Base-by-base conservation (phyloP, 2,113 vertebrate species). In the Montifringilla adamsi region DNA sequence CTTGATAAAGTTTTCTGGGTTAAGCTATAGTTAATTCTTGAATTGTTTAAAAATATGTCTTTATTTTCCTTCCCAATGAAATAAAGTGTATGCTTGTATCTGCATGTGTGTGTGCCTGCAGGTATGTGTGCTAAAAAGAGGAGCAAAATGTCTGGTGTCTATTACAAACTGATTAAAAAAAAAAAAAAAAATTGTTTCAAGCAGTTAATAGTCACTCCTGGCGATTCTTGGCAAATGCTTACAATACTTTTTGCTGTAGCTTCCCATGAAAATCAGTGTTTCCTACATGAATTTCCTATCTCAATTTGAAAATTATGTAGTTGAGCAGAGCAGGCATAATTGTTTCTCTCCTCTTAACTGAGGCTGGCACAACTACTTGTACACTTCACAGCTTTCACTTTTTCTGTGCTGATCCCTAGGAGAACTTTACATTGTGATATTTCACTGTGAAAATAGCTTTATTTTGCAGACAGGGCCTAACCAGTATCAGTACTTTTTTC, bases 341-440 rank as follows among this genome's bases (percentile, higher is more conserved):
- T 85, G 70, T 69, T 85, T 27, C 10, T 91, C 5, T 69, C 2
- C 6, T 83, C 21, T 66, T 85, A 63, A 30, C 11, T 66, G 30
- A 91, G 28, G 10, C 74, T 31, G 44, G 37, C 2, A 10, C 70
- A 62, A 27, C 31, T 84, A 37, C 9, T 87, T 0, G 0, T 5
- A 10, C 46, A 15, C 16, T 7, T 78, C 30, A 20, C 53, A 67
- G 22, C 14, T 88, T 89, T 59, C 19, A 66, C 3, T 23, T 90
- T 76, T 85, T 37, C 19, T 64, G 2, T 55, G 15, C 33, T 91
- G 33, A 19, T 72, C 17, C 20, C 8, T 47, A 31, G 15, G 19
- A 84, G 20, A 68, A 9, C 28, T 89, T 87, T 31, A 22, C 47
- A 50, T 4, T 28, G 31, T 52, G 31, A 28, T 78, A 18, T 53